A percentile compares a stretch with the other conserved stretches of the same genome.
Conservation (phyloP, 2,888 invertebrate species). For the Cephalotes varians region DNA sequence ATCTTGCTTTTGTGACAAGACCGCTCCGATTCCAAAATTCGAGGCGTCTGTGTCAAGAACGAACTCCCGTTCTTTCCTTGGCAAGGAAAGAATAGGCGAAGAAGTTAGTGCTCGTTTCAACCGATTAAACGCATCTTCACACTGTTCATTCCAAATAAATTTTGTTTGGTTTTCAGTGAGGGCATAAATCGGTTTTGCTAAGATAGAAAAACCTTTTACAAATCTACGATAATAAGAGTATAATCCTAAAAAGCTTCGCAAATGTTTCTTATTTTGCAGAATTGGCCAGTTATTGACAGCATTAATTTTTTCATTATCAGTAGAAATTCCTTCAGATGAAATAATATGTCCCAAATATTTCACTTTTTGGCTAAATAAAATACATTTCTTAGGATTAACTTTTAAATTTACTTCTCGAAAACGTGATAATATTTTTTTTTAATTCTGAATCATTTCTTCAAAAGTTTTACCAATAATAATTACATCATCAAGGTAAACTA, state of each 20-base stretch:
- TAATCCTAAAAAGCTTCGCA: neutral
- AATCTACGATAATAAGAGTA: neutral
- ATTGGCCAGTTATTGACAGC: neutral
- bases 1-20: too few species aligned
- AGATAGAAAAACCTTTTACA: neutral
- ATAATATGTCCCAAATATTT: neutral
- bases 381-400: neutral
- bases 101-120: too few species aligned
- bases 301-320: neutral
- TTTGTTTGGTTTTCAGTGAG: too few species aligned
- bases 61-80: too few species aligned
- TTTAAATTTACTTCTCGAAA: neutral
- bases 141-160: too few species aligned
- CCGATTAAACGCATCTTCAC: too few species aligned
- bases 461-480: too few species aligned
- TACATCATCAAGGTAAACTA: neutral
- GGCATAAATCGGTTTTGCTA: neutral
- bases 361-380: neutral
- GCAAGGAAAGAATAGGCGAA: too few species aligned
- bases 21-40: too few species aligned
- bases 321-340: neutral
- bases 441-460: neutral
- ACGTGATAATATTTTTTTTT: neutral
- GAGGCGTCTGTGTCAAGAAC: too few species aligned
- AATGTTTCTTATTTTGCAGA: too few species aligned